phyloP scores from a whole-genome alignment of 2,113 vertebrate species.

The Cervus canadensis region DNA sequence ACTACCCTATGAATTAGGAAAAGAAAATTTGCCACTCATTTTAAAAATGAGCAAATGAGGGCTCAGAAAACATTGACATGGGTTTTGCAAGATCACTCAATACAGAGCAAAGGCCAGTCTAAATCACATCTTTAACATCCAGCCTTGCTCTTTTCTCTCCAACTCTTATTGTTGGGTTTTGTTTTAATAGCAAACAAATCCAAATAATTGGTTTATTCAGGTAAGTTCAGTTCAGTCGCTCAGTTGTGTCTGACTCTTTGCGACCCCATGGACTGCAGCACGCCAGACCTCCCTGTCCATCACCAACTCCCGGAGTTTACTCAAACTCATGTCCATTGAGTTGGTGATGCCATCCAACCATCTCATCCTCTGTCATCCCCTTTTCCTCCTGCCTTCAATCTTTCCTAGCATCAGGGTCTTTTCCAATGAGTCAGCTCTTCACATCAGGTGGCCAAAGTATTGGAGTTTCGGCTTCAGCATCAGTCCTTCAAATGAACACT shows the following conservation, averaged over 20 bases:
- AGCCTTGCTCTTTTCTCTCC: neutral
- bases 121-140: neutral
- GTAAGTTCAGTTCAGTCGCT: neutral
- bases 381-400: neutral
- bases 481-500: neutral
- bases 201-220: neutral
- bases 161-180: neutral
- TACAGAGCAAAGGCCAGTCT: neutral
- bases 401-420: neutral
- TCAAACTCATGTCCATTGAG: neutral
- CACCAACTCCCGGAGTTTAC: neutral
- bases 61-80: neutral
- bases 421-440: neutral
- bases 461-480: neutral
- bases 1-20: neutral
- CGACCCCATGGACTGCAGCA: neutral
- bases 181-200: neutral
- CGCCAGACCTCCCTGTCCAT: neutral
- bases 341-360: neutral
- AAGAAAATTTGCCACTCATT: neutral
- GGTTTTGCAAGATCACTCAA: neutral
- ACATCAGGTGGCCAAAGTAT: neutral
- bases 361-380: neutral
- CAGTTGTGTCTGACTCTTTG: neutral
- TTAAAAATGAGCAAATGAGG: neutral